Evolutionary conservation across 2,888 invertebrate species (phyloP), one percentile per base, ranked within the genome.

Genomic region (Plagodis dolabraria): DNA sequence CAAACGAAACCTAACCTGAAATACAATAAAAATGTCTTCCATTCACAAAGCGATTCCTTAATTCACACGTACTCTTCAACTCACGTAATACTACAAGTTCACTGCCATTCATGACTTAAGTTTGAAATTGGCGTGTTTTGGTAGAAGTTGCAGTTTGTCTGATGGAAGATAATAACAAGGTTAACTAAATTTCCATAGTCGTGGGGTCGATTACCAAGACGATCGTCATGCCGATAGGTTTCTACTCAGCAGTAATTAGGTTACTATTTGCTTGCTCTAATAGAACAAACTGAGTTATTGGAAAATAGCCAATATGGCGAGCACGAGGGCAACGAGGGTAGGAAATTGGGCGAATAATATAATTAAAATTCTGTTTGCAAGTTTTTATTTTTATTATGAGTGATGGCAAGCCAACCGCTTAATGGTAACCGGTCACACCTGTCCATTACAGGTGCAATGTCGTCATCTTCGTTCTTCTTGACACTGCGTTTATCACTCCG

Each of bases 111-210:
- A 12, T 43, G 43, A 5, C 12, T 43, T 43, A 43, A 43, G 43
- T 43, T 43, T 43, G 9, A 12, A 43, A 43, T 43, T 12, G 43
- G 43, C 43, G 12, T 43, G 43, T 12, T 43, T 43, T 7, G 8
- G 40, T 40, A 40, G 7, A 10, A 40, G 40, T 40, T 36, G 40
- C 40, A 40, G 10, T 12, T 43, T 12, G 43, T 43, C 43, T 43
- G 12, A 6, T 43, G 40, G 40, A 22, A 42, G 42, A 8, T 0
- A 34, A 38, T 49, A 55, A 56, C 49, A 70, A 79, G 75, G 76
- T 81, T 82, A 83, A 79, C 74, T 76, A 63, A 70, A 85, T 84
- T 84, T 82, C 81, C 81, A 84, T 83, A 86, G 79, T 82, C 84
- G 84, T 83, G 83, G 80, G 75, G 75, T 77, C 76, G 75, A 70